Conservation (phyloP, 2,888 invertebrate species). For the Sphaerophoria taeniata region DNA sequence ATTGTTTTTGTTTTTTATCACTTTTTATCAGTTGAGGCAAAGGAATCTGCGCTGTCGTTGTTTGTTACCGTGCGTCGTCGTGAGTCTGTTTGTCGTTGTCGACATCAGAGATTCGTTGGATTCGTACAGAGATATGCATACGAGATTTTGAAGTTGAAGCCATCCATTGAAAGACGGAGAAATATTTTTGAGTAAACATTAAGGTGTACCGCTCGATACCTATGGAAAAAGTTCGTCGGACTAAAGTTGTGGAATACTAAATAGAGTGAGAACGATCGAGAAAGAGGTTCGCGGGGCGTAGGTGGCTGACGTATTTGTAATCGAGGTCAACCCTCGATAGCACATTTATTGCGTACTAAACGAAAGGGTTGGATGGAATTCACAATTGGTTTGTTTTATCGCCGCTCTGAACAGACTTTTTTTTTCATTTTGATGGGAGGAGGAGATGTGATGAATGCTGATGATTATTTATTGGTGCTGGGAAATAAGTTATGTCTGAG, state of each 20-base stretch:
- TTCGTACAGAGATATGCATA: slow-evolving; percentile 51
- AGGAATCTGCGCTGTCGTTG: slow-evolving; percentile 11
- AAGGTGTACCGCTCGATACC: slow-evolving; percentile 56
- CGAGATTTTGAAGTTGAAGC: slow-evolving; percentile 34
- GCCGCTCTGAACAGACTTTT: slow-evolving; percentile 45
- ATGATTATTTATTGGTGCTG: slow-evolving; percentile 47
- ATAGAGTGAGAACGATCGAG: slow-evolving; percentile 18
- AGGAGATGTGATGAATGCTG: slow-evolving; percentile 63
- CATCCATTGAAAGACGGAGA: slow-evolving; percentile 19
- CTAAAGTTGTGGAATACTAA: slow-evolving; percentile 64
- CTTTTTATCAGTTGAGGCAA: slow-evolving; percentile 36
- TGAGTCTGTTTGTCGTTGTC: background rate
- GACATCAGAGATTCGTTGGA: background rate
- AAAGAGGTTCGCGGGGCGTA: background rate
- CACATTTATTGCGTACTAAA: slow-evolving; percentile 65
- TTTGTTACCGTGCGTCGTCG: too few relatives aligned
- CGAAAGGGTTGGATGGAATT: slow-evolving; percentile 70
- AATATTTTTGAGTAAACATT: slow-evolving; percentile 37
- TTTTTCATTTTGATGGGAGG: slow-evolving; percentile 21
- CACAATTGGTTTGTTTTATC: slow-evolving; percentile 61
- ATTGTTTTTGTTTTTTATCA: slow-evolving; percentile 42
- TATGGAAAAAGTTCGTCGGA: slow-evolving; percentile 43
- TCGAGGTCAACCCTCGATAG: slow-evolving; percentile 73
- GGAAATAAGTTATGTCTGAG: background rate
- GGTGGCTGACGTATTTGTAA: slow-evolving; percentile 57